These are phyloP conservation scores for Colaptes auratus DNA, from an alignment of 2,113 vertebrate genomes.

Conservation along the genomic window DNA sequence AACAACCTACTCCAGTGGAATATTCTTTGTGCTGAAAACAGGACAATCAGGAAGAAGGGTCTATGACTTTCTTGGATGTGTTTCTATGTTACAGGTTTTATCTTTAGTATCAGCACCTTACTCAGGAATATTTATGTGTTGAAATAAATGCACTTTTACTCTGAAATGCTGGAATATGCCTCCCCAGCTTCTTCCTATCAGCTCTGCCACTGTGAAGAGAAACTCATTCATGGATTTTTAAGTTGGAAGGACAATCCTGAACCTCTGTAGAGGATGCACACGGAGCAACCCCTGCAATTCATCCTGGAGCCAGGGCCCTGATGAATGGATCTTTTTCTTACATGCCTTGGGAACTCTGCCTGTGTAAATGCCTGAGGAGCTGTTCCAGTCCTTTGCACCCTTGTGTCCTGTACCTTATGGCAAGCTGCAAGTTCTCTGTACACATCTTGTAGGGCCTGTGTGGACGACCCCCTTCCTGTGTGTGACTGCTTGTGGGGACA, in stretches of 20 bases:
- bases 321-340: not conserved
- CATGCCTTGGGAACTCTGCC: not conserved
- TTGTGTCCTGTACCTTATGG: not conserved
- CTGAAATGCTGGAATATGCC: not conserved
- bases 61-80: slow-evolving; percentile 3
- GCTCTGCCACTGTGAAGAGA: slow-evolving; percentile 3
- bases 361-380: not conserved
- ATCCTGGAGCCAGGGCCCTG: not conserved
- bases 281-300: not conserved
- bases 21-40: slow-evolving; percentile 24
- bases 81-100: slow-evolving; percentile 11
- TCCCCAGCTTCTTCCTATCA: not conserved
- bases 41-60: not conserved
- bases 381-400: not conserved
- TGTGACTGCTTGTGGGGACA: not conserved
- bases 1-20: not conserved
- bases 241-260: not conserved
- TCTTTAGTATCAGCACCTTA: not conserved
- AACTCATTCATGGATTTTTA: not conserved
- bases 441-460: not conserved
- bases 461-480: not conserved
- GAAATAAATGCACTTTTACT: slow-evolving; percentile 31
- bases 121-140: not conserved
- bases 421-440: not conserved
- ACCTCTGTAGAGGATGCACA: not conserved